phyloP scores from a whole-genome alignment of 1,140 invertebrate genomes.

The Archivesica marissinica region DNA sequence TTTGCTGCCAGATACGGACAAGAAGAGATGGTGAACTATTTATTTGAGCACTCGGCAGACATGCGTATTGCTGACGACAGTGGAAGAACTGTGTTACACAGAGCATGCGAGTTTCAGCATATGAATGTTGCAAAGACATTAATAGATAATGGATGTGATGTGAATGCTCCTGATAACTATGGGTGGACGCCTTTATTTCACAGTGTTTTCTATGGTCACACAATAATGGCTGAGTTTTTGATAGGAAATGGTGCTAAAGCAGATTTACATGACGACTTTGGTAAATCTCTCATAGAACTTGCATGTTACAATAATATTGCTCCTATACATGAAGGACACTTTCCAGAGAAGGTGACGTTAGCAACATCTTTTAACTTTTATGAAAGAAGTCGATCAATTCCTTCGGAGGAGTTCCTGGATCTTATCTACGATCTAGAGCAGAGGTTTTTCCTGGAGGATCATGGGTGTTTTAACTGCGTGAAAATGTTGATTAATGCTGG shows the following conservation, averaged over 20 bases:
- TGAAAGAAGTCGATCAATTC: slow-evolving; percentile 56
- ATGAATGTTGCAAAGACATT: slow-evolving; percentile 59
- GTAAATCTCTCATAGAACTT: slow-evolving; percentile 49
- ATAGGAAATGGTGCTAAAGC: slow-evolving; percentile 50
- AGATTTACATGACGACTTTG: slow-evolving; percentile 45
- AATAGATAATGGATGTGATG: slow-evolving; percentile 31
- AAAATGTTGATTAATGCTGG: slow-evolving; percentile 62
- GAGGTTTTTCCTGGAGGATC: slow-evolving; percentile 28
- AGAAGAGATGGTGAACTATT: slow-evolving; percentile 18
- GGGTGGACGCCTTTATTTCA: slow-evolving; percentile 68
- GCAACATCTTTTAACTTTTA: slow-evolving; percentile 60
- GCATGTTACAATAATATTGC: slow-evolving; percentile 49
- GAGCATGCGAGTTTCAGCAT: slow-evolving; percentile 63
- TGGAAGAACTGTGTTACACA: slow-evolving; percentile 60
- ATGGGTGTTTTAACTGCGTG: slow-evolving; percentile 25
- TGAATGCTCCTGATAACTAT: slow-evolving; percentile 63
- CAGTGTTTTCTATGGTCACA: slow-evolving; percentile 57
- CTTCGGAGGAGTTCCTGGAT: slow-evolving; percentile 52
- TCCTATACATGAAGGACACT: slow-evolving; percentile 33
- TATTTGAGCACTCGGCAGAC: slow-evolving; percentile 50
- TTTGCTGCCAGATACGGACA: slow-evolving; percentile 41
- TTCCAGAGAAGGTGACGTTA: slow-evolving; percentile 36
- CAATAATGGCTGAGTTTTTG: slow-evolving; percentile 46
- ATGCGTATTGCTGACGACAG: slow-evolving; percentile 42
- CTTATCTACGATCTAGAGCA: slow-evolving; percentile 24